Conservation (phyloP, 30 jellyfish, hydroid and myxozoan species). For the Pelagia noctiluca region DNA sequence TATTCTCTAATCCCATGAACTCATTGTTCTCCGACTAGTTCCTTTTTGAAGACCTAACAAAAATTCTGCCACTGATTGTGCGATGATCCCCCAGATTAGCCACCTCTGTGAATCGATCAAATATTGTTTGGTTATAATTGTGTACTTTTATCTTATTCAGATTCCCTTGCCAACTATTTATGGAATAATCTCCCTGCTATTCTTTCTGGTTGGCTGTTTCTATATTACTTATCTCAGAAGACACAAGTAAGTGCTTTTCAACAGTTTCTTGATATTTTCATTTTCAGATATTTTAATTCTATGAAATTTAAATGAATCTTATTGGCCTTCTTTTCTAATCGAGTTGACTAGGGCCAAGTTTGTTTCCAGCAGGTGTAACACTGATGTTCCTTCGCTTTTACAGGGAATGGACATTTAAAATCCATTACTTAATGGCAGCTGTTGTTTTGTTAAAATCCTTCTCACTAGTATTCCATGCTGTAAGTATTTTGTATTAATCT, state of each 20-base stretch:
- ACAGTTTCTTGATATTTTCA: too few species aligned
- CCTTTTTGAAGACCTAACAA: too few species aligned
- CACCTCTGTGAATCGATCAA: neutral
- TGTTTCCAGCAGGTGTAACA: neutral
- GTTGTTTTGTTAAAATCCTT: constrained; percentile 82
- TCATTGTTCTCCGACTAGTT: too few species aligned
- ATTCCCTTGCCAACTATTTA: constrained; percentile 83
- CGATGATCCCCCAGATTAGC: neutral
- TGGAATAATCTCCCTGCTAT: constrained; percentile 76
- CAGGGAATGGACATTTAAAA: constrained; percentile 95
- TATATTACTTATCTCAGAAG: constrained; percentile 65
- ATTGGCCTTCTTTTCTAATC: neutral
- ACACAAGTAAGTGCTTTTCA: constrained; percentile 58
- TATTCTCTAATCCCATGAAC: too few species aligned
- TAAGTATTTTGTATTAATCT: constrained; percentile 49
- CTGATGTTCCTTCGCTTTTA: neutral
- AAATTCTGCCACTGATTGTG: constrained; percentile 7
- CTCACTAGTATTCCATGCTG: constrained; percentile 92
- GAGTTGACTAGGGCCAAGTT: neutral
- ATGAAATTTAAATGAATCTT: neutral
- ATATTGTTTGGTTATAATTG: too few species aligned
- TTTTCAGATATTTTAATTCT: neutral
- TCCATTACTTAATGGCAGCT: constrained; percentile 96
- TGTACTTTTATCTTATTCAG: constrained; percentile 29
- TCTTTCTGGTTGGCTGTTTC: constrained; percentile 78